phyloP scores from a whole-genome alignment of 2,888 invertebrate species.

The Drosophila helvetica region DNA sequence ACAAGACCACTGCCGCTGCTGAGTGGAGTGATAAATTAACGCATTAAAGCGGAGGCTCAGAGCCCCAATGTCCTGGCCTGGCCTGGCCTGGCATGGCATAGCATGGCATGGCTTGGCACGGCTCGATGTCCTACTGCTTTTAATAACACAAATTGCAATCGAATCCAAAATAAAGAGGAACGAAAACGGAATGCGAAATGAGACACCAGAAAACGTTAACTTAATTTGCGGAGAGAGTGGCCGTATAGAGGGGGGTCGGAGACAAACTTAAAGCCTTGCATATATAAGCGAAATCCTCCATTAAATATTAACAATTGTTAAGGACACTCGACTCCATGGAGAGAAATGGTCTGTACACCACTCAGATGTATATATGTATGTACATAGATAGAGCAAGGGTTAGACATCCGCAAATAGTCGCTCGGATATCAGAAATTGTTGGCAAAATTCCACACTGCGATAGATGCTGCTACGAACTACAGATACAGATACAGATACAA shows the following conservation, averaged over 20 bases:
- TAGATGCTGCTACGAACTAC: background rate
- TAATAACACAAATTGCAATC: slow-evolving; percentile 77
- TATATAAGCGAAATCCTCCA: slow-evolving; percentile 10
- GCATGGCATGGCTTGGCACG: background rate
- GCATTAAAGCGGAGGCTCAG: slow-evolving; percentile 57
- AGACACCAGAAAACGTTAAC: slow-evolving; percentile 45
- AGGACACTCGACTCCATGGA: background rate
- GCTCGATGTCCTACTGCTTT: slow-evolving; percentile 58
- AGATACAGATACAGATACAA: slow-evolving; percentile 22
- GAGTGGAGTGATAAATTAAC: slow-evolving; percentile 63
- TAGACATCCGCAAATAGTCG: background rate
- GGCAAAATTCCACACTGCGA: background rate
- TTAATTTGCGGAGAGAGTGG: slow-evolving; percentile 45
- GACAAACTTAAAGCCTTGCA: slow-evolving; percentile 30
- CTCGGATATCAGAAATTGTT: background rate
- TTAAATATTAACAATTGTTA: slow-evolving; percentile 28
- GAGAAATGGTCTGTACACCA: background rate
- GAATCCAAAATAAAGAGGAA: slow-evolving; percentile 54
- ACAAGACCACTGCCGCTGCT: slow-evolving; percentile 4
- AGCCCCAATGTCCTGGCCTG: background rate
- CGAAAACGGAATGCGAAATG: slow-evolving; percentile 65
- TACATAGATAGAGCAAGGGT: background rate
- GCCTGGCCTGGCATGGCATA: background rate
- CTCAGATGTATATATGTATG: background rate
- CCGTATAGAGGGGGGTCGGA: background rate